Evolutionary conservation across 2,113 vertebrate species (phyloP), one percentile per base, ranked within the genome.

Genomic region (Oncorhynchus kisutch): DNA sequence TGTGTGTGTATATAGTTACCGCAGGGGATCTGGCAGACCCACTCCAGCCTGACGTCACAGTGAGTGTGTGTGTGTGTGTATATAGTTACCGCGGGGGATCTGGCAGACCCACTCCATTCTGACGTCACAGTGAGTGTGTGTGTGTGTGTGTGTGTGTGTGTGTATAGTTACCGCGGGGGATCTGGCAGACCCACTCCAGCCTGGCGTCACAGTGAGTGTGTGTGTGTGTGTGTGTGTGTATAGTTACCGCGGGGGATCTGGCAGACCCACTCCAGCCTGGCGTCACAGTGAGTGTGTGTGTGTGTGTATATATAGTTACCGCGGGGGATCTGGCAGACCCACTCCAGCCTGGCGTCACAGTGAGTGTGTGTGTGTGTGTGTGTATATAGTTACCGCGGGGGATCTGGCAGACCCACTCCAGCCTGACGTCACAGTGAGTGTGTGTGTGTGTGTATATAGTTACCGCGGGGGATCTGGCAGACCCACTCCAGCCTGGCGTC

Each of bases 391-490:
- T 91, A 97, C 97, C 97, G 83, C 96, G 94, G 59, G 96, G 93
- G 79, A 99, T 95, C 87, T 99, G 97, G 86, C 97, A 99, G 73
- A 95, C 94, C 96, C 96, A 99, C 82, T 99, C 97, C 22, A 99
- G 29, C 29, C 29, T 31, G 29, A 4, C 92, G 14, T 96, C 95
- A 85, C 97, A 99, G 80, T 96, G 94, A n/a, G n/a, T n/a, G n/a
- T n/a, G n/a, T n/a, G n/a, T n/a, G n/a, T n/a, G n/a, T n/a, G n/a
- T n/a, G 67, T 64, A n/a, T 71, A 4, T 16, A 57, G 82, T 94
- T 91, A 97, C 97, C 97, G 83, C 96, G 94, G 59, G 96, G 93
- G 79, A 99, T 95, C 87, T 99, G 97, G 86, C 97, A 99, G 73
- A 95, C 94, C 96, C 96, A 99, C 82, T 99, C 97, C 22, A 99